Conservation (phyloP, 2,888 invertebrate genomes). For the Heteropelma amictum region DNA sequence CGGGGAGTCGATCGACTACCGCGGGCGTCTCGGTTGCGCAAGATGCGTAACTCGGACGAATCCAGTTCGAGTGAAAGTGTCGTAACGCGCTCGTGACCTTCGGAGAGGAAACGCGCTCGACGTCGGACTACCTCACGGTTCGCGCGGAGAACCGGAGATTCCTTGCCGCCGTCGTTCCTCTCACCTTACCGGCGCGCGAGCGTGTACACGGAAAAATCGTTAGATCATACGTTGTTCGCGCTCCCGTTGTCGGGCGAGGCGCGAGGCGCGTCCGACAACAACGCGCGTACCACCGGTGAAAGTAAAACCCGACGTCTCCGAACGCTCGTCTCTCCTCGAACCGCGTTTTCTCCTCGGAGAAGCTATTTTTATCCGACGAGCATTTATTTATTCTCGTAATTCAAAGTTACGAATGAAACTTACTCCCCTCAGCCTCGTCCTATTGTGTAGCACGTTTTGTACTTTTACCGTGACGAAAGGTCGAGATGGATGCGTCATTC, state of each 20-base stretch:
- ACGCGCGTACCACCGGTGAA: conserved; percentile 51
- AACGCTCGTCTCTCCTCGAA: background rate
- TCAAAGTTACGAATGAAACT: background rate
- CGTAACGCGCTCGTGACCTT: conserved; percentile 44
- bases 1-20: conserved; percentile 50
- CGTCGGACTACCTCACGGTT: background rate
- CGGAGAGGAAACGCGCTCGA: conserved; percentile 22
- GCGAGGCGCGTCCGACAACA: background rate
- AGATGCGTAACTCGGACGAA: conserved; percentile 46
- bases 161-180: conserved; percentile 9
- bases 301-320: conserved; percentile 38
- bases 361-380: background rate
- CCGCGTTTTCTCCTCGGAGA: background rate
- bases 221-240: conserved; percentile 52
- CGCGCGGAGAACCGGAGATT: conserved; percentile 12
- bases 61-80: conserved; percentile 29
- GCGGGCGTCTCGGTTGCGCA: conserved; percentile 46
- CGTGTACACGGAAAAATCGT: conserved; percentile 21
- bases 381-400: background rate
- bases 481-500: background rate
- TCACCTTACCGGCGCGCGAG: conserved; percentile 26
- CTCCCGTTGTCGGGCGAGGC: conserved; percentile 33
- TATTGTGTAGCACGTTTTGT: background rate
- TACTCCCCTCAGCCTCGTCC: background rate
- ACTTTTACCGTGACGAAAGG: background rate